Base-by-base conservation (phyloP, 2,113 vertebrate genomes). In the Rostratula benghalensis region DNA sequence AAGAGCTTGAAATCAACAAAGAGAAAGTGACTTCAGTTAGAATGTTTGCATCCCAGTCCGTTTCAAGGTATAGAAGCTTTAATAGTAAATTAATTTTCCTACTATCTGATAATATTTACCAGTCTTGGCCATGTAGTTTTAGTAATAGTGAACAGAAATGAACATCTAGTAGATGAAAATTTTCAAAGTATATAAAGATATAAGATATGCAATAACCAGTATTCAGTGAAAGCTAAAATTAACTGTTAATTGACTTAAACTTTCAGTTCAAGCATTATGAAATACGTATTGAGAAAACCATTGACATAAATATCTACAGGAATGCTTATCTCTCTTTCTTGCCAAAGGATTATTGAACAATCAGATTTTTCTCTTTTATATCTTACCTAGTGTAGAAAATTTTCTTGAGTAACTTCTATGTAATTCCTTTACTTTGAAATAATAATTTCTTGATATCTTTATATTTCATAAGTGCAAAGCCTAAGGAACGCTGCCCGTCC, bases 401-500 rank as follows among this genome's bases (percentile, higher is more conserved):
- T 77, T 75, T 91, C 79, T 35, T 4, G 83, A 78, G 56, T 89
- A 89, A 94, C 4, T 75, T 89, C 39, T 73, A 1, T 65, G 54
- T 19, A 85, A 43, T 87, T 88, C 13, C n/a, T 90, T 91, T 69
- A 57, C 79, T 75, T 78, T 73, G 23, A 91, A 93, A 37, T 91
- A 89, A 77, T 93, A 80, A 74, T 84, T 90, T 91, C 84, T 53
- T 95, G 25, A 88, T 98, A 69, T 94, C 90, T 97, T 97, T 96
- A 25, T 95, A 89, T 96, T 95, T 92, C 70, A 89, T 96, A 97
- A 99, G 99, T 97, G 98, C 98, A 91, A 99, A 98, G 80, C 95
- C 99, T 97, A 99, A 98, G 94, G 99, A 99, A 86, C 98, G 98
- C 82, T 99, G 98, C 84, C 98, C 98, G n/a, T 98, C 98, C 97